A percentile compares a stretch with the other conserved stretches of the same genome.
phyloP scores from a whole-genome alignment of 1,140 invertebrate genomes.

The Plodia interpunctella region DNA sequence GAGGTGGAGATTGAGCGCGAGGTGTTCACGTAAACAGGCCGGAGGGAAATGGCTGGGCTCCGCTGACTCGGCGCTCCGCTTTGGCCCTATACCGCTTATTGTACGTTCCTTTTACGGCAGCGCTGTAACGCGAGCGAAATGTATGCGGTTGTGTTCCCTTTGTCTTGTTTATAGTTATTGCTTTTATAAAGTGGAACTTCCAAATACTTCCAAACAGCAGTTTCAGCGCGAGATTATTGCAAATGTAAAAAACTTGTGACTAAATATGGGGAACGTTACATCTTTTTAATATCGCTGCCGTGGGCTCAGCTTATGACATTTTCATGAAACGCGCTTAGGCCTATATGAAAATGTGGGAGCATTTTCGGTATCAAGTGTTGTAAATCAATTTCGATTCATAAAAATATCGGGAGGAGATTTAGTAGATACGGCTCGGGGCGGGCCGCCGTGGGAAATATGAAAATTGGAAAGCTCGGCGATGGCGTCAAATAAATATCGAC shows the following conservation, averaged over 20 bases:
- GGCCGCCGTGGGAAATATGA: constrained; percentile 60
- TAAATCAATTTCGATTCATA: constrained; percentile 47
- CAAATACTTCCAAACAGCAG: neutral
- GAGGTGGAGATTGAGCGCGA: constrained; percentile 25
- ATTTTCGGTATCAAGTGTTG: constrained; percentile 13
- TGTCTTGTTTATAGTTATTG: constrained; percentile 1
- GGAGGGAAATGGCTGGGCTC: constrained; percentile 38
- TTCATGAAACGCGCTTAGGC: neutral
- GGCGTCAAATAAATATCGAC: constrained; percentile 57
- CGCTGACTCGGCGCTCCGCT: constrained; percentile 4
- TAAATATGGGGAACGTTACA: neutral
- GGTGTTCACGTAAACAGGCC: constrained; percentile 38
- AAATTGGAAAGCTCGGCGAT: constrained; percentile 61
- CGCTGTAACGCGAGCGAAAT: constrained; percentile 5
- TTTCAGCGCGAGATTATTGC: neutral
- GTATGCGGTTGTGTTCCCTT: neutral
- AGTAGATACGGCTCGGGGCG: constrained; percentile 38
- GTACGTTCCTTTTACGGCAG: neutral
- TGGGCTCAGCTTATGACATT: constrained; percentile 1
- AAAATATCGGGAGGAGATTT: constrained; percentile 57
- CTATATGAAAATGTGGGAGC: neutral
- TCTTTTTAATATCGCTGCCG: neutral
- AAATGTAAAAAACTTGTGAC: neutral
- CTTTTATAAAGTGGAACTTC: neutral
- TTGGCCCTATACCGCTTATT: neutral